Conservation (phyloP, 2,888 invertebrate genomes). For the Morpho deidamia region DNA sequence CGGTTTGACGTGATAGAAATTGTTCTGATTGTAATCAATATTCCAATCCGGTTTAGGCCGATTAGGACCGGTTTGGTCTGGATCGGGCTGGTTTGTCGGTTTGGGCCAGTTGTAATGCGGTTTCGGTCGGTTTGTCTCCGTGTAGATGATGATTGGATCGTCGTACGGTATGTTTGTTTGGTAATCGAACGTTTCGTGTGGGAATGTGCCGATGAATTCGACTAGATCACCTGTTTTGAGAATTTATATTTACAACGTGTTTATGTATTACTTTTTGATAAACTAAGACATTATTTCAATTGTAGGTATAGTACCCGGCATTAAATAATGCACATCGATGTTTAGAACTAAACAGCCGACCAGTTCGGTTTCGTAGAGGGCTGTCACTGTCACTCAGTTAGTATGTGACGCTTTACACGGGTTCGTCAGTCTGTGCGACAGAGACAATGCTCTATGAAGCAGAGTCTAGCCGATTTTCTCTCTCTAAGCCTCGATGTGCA, state of each 20-base stretch:
- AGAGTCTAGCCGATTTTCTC: no score
- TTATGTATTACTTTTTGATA: no score
- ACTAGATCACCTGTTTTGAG: slow-evolving; percentile 70
- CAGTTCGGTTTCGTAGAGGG: no score
- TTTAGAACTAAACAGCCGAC: no score
- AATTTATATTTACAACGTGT: slow-evolving; percentile 1
- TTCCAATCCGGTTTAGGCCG: slow-evolving; percentile 50
- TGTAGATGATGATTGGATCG: slow-evolving; percentile 70
- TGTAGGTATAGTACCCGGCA: no score
- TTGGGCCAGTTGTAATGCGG: slow-evolving; percentile 45
- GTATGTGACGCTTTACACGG: no score
- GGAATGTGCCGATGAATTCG: slow-evolving; percentile 71
- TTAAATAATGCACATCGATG: no score
- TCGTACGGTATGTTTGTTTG: slow-evolving; percentile 66
- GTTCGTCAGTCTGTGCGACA: no score
- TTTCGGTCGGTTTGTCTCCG: slow-evolving; percentile 55
- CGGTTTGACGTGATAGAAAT: slow-evolving; percentile 69
- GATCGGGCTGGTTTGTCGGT: slow-evolving; percentile 36
- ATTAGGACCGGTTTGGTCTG: slow-evolving; percentile 35
- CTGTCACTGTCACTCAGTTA: no score
- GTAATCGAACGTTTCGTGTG: slow-evolving; percentile 67
- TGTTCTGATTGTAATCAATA: slow-evolving; percentile 42
- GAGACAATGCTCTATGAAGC: no score
- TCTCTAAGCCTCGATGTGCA: no score
- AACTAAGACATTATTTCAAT: no score